Evolutionary conservation across 1,140 invertebrate species (phyloP), one percentile per base, ranked within the genome.

Genomic region (Listronotus bonariensis): DNA sequence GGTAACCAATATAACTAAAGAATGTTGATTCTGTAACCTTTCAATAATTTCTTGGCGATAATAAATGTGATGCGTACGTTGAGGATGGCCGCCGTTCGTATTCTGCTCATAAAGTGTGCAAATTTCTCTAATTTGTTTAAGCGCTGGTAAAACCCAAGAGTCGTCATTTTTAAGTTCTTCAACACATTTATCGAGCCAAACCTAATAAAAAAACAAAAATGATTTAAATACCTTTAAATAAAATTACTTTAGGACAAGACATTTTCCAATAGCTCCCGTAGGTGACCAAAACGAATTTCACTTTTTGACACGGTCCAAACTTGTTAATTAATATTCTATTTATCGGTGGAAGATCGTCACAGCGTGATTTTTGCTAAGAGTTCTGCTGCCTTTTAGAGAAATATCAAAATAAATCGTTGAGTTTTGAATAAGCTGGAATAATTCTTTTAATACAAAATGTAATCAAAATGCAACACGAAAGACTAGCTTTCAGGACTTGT

Each of bases 91-190:
- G 9, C 77, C 74, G 51, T 75, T 76, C 8, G 73, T 61, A 45
- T 70, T 70, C 31, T 77, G 89, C 85, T 97, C 95, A 77, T 97
- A 98, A 54, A 97, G 83, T 74, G 90, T 92, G 78, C 95, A 97
- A 63, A 99, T 98, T 79, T 98, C 96, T 36, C 91, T 86, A 75
- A 99, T 98, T 80, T 97, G 92, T 78, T 97, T 97, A 42, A 99
- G 81, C 9, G 96, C 93, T 20, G 96, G 95, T 68, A 99, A 78
- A 8, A 95, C 96, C 95, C 95, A 98, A 55, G 85, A 87, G 71
- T 95, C 92, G 45, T 88, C 88, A 57, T 85, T 88, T 76, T 96
- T 96, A 31, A 98, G 79, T 78, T 98, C 95, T 71, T 96, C 93
- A 11, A 98, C 95, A 78, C 96, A 98, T 76, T 93, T 94, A 74